phyloP scores from a whole-genome alignment of 2,113 vertebrate genomes.

The Halichoeres trimaculatus region DNA sequence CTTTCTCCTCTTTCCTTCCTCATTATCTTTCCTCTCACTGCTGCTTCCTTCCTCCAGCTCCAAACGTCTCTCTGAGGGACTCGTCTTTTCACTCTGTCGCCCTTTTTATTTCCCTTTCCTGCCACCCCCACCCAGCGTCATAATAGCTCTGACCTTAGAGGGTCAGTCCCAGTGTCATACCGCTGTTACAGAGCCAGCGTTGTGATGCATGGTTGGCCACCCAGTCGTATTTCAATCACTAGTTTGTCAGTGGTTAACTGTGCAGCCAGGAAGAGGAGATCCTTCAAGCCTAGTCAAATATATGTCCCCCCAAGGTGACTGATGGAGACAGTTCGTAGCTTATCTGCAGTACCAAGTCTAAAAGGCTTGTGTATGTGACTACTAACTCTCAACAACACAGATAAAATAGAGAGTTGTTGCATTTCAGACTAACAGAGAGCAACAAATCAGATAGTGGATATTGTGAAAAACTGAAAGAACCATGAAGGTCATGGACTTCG shows the following conservation, averaged over 20 bases:
- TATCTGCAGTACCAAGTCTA: slow-evolving; percentile 28
- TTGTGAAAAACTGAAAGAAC: slow-evolving; percentile 48
- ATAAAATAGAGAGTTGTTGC: background rate
- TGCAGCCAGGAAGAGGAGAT: slow-evolving; percentile 5
- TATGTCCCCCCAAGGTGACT: slow-evolving; percentile 18
- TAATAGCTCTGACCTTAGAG: slow-evolving; percentile 64
- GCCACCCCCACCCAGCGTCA: slow-evolving; percentile 42
- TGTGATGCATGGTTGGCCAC: slow-evolving; percentile 39
- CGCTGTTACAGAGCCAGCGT: slow-evolving; percentile 43
- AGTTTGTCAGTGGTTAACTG: slow-evolving; percentile 42
- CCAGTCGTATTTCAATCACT: slow-evolving; percentile 55
- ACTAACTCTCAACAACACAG: background rate
- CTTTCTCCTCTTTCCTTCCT: slow-evolving; percentile 35
- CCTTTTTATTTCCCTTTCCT: slow-evolving; percentile 67
- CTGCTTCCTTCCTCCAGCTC: slow-evolving; percentile 68
- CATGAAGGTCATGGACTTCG: background rate
- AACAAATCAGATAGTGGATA: slow-evolving; percentile 7
- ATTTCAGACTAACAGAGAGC: background rate
- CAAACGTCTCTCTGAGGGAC: slow-evolving; percentile 64
- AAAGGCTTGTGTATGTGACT: slow-evolving; percentile 1
- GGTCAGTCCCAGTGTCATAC: slow-evolving; percentile 55
- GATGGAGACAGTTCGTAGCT: slow-evolving; percentile 19
- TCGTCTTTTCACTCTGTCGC: slow-evolving; percentile 48
- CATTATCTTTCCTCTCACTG: slow-evolving; percentile 55
- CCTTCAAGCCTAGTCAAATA: slow-evolving; percentile 37